A percentile compares a stretch with the other conserved stretches of the same genome.
phyloP scores from a whole-genome alignment of 2,113 vertebrate genomes.

The Phocoena phocoena region DNA sequence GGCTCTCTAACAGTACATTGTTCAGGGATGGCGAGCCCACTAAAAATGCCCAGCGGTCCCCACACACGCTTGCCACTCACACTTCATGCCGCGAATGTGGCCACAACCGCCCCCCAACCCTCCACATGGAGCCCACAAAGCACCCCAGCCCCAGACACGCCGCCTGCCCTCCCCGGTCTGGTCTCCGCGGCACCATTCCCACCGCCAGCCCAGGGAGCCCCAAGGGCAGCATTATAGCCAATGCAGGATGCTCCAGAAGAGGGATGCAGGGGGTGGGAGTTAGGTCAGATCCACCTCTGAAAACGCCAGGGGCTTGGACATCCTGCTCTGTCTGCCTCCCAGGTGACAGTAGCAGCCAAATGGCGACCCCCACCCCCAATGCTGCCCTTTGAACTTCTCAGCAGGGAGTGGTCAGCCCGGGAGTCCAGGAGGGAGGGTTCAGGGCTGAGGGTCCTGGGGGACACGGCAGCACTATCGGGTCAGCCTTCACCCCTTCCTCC shows the following conservation, averaged over 20 bases:
- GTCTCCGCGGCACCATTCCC: neutral
- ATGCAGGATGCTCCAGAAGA: neutral
- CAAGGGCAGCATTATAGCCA: neutral
- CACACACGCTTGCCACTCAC: neutral
- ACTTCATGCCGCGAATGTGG: neutral
- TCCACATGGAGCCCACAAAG: neutral
- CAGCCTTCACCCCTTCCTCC: neutral
- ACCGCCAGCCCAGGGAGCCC: neutral
- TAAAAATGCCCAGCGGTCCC: neutral
- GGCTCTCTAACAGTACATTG: neutral
- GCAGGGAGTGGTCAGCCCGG: neutral
- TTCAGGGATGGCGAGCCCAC: neutral
- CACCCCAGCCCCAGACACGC: neutral
- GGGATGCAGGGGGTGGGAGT: neutral
- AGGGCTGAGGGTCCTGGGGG: neutral
- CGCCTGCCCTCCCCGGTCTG: neutral
- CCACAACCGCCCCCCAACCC: neutral
- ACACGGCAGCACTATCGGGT: neutral
- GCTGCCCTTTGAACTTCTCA: slow-evolving; percentile 62
- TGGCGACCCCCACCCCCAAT: neutral
- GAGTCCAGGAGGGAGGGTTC: neutral
- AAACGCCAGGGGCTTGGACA: neutral
- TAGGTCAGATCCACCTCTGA: neutral
- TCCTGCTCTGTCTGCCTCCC: neutral
- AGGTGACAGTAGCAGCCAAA: neutral